These are phyloP conservation scores for Columbina picui DNA, from an alignment of 2,113 vertebrate genomes.

Conservation along the genomic window DNA sequence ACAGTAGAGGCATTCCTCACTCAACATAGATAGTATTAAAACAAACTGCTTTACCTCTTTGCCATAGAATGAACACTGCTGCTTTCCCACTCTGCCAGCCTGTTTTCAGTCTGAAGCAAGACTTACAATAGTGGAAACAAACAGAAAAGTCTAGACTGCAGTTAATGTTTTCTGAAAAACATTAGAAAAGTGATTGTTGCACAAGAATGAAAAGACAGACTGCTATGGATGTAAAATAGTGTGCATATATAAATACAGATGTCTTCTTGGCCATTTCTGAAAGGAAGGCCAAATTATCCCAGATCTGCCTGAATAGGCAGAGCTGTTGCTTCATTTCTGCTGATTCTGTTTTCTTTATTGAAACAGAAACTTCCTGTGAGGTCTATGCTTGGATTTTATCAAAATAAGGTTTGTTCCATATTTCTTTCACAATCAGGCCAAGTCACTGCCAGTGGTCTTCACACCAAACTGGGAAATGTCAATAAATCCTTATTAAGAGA, in stretches of 20 bases:
- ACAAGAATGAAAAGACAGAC: slow-evolving; percentile 5
- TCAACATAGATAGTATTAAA: background rate
- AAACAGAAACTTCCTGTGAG: background rate
- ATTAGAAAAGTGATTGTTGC: slow-evolving; percentile 13
- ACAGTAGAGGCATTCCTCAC: background rate
- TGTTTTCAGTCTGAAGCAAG: background rate
- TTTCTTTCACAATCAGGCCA: background rate
- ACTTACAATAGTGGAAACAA: background rate
- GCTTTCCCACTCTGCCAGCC: background rate
- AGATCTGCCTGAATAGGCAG: background rate
- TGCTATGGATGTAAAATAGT: background rate
- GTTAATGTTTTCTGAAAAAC: slow-evolving; percentile 27
- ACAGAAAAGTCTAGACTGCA: background rate
- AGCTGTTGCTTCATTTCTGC: background rate
- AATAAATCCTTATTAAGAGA: background rate
- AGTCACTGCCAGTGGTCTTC: background rate
- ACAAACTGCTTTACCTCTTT: background rate
- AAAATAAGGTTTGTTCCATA: background rate
- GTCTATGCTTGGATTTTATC: background rate
- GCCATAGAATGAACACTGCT: background rate
- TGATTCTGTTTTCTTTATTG: background rate
- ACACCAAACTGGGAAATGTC: background rate
- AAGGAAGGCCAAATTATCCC: slow-evolving; percentile 13
- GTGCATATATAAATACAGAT: slow-evolving; percentile 33
- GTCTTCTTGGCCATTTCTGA: slow-evolving; percentile 36